These are phyloP conservation scores for Cyprinodon variegatus DNA, from an alignment of 2,113 vertebrate genomes.

Conservation along the genomic window DNA sequence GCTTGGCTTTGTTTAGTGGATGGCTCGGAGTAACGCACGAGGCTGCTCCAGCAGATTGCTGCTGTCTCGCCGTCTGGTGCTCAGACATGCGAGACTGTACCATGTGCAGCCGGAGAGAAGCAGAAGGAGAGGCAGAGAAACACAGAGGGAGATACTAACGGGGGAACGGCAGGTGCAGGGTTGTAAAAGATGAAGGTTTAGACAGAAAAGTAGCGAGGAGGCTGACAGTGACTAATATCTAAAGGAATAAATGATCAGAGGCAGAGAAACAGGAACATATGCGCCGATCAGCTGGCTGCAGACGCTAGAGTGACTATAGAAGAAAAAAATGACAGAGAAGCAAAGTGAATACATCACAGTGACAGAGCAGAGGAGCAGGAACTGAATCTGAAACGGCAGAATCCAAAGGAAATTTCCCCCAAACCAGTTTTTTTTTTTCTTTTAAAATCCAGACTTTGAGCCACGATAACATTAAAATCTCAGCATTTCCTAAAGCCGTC, in stretches of 20 bases:
- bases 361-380: constrained; percentile 3
- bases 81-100: constrained; percentile 78
- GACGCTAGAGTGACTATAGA: constrained; percentile 1
- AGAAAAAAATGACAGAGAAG: constrained; percentile 43
- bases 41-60: constrained; percentile 69
- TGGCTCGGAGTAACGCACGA: constrained; percentile 46
- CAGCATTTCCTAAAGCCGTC: constrained; percentile 15
- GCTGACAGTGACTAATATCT: constrained; percentile 5
- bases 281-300: constrained; percentile 36
- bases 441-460: constrained; percentile 23
- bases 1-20: constrained; percentile 59
- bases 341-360: constrained; percentile 3
- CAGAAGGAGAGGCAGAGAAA: constrained; percentile 25
- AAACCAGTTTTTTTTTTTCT: not conserved
- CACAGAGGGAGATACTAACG: constrained; percentile 21
- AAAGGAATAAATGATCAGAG: not conserved
- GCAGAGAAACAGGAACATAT: constrained; percentile 18
- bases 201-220: not conserved
- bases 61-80: constrained; percentile 75
- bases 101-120: constrained; percentile 61
- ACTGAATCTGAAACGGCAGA: not conserved
- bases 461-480: constrained; percentile 18
- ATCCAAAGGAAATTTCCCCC: not conserved
- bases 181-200: constrained; percentile 34
- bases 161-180: constrained; percentile 45